Evolutionary conservation across 2,113 vertebrate species (phyloP).

Genomic region (Sylvia atricapilla): DNA sequence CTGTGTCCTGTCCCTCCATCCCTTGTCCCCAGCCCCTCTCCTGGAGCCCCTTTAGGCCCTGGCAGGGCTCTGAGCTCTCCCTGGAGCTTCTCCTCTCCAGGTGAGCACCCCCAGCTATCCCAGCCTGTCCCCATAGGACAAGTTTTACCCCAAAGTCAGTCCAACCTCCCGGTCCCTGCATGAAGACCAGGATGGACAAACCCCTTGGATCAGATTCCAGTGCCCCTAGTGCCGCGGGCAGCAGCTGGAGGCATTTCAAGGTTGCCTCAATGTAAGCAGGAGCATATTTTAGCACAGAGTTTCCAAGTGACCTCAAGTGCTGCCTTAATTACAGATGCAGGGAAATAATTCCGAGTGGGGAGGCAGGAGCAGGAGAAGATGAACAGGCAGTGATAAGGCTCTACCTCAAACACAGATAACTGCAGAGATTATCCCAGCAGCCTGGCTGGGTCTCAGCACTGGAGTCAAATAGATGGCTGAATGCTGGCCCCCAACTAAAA

Average conservation of each 20-base stretch:
- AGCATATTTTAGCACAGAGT: constrained; percentile 15
- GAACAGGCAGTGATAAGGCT: constrained; percentile 26
- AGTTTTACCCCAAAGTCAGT: background rate
- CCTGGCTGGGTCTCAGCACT: background rate
- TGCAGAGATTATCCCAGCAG: constrained; percentile 52
- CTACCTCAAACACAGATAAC: constrained; percentile 61
- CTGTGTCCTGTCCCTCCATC: background rate
- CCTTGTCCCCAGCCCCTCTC: background rate
- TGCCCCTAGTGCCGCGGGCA: accelerated
- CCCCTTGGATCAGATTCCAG: accelerated
- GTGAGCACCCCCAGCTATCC: background rate
- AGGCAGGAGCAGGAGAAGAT: constrained; percentile 25
- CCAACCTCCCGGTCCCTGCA: accelerated
- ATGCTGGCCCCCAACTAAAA: background rate
- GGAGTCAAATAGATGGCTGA: constrained; percentile 51
- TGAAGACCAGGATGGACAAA: background rate
- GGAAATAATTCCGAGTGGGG: background rate
- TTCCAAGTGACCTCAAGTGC: constrained; percentile 30
- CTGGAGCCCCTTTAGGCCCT: background rate
- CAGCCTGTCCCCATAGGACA: background rate
- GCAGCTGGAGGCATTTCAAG: background rate
- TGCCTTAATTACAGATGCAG: constrained; percentile 4
- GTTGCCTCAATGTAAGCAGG: background rate
- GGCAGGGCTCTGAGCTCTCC: background rate
- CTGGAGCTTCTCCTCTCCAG: background rate